Evolutionary conservation across 2,888 invertebrate genomes (phyloP).

Genomic region (Rhingia rostrata): DNA sequence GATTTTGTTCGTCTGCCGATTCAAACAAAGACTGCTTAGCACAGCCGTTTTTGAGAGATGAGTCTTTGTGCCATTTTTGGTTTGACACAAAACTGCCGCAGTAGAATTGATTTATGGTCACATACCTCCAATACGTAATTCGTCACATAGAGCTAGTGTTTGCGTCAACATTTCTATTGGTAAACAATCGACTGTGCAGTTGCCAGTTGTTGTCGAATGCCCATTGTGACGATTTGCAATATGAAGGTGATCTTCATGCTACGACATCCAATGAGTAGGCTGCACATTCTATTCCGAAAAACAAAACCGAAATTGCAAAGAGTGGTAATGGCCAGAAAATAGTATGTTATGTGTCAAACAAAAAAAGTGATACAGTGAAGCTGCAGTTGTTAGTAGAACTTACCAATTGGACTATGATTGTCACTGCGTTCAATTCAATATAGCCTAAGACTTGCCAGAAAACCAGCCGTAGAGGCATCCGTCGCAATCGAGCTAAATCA

Average conservation of each 20-base stretch:
- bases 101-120: conserved; percentile 33
- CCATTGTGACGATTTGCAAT: conserved; percentile 1
- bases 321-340: neutral
- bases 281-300: neutral
- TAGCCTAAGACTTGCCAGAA: too few relatives aligned
- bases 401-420: neutral
- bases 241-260: conserved; percentile 29
- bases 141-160: conserved; percentile 31
- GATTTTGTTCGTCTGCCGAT: neutral
- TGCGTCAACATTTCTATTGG: conserved; percentile 26
- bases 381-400: neutral
- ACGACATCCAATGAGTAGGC: neutral
- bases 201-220: neutral
- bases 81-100: conserved; percentile 40
- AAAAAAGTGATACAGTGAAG: neutral
- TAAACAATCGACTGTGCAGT: conserved; percentile 27
- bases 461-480: too few relatives aligned
- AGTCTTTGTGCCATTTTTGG: conserved; percentile 45
- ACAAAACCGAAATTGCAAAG: conserved; percentile 1
- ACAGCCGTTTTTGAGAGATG: neutral
- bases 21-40: neutral
- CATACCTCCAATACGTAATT: conserved; percentile 43
- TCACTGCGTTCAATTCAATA: too few relatives aligned
- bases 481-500: too few relatives aligned
- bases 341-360: neutral